These are phyloP conservation scores for Agrochola litura DNA, from an alignment of 2,888 invertebrate genomes.

Conservation along the genomic window DNA sequence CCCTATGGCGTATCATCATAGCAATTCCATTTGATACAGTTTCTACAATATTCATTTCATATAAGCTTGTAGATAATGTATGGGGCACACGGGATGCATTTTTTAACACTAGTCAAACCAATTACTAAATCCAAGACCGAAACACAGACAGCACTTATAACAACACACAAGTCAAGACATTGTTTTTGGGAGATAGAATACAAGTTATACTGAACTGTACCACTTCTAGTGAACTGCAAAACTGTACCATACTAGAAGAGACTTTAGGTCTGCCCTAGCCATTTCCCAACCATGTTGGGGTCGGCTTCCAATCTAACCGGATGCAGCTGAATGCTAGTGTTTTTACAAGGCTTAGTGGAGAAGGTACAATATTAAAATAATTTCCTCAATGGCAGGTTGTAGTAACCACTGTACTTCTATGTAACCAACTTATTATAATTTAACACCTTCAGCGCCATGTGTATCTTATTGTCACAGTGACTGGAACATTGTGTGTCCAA, in stretches of 20 bases:
- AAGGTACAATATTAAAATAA: neutral
- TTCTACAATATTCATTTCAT: slow-evolving; percentile 2
- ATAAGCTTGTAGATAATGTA: slow-evolving; percentile 15
- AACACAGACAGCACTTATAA: neutral
- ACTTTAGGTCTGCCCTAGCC: neutral
- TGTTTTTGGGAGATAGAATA: neutral
- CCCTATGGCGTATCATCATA: slow-evolving; percentile 87
- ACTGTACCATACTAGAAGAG: too few relatives aligned
- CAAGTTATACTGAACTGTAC: neutral
- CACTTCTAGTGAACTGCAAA: neutral
- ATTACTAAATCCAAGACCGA: neutral
- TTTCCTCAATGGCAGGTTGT: neutral
- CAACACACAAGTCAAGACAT: neutral
- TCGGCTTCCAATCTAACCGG: neutral
- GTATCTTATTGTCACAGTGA: too few relatives aligned
- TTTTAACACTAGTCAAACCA: neutral
- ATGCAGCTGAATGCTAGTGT: neutral
- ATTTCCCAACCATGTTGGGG: neutral
- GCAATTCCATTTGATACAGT: slow-evolving; percentile 63
- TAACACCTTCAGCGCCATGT: too few relatives aligned
- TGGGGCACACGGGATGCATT: neutral
- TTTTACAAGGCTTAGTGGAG: neutral
- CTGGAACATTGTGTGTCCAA: too few relatives aligned
- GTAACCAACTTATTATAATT: neutral
- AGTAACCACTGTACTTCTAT: neutral